Evolutionary conservation across 2,113 vertebrate species (phyloP), one percentile per base, ranked within the genome.

Genomic region (Pollimyrus isidori): DNA sequence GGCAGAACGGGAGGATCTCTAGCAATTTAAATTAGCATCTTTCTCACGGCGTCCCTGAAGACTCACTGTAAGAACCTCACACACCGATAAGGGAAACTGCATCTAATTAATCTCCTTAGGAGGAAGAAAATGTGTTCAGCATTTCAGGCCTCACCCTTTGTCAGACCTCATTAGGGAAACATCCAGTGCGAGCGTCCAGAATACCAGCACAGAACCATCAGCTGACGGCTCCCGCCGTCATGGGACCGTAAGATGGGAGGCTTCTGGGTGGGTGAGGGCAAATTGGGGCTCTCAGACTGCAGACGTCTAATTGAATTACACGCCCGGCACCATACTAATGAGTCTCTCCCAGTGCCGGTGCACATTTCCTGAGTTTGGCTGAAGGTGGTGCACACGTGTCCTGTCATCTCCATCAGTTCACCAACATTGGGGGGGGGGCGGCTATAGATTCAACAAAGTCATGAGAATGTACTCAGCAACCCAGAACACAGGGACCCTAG

Each of bases 91-190:
- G 91, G 91, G 62, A 91, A 91, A 87, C 91, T 92, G 92, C 93
- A 93, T 93, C 92, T 94, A 94, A 95, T 95, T 94, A 94, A 94
- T 94, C 93, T 93, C 90, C 93, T 92, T 92, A 21, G 21, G 45
- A 23, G 45, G 42, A 85, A 83, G 17, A 50, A 30, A 83, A 49
- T 62, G 58, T 62, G 86, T 39, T 42, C 49, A 30, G 46, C 50
- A 87, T 49, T 56, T 50, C n/a, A 42, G 73, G 69, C 53, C n/a
- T 65, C 85, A 89, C 50, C 76, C 69, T 92, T 90, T 91, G 87
- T 92, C 65, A 89, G 88, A 90, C 87, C 88, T 92, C 90, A 92
- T 93, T 92, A 93, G 76, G 35, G 58, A 88, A 65, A 48, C 90
- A 89, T 90, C 87, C 76, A 50, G 86, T 89, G 88, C 83, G 42